These are phyloP conservation scores for Cephalopachus bancanus DNA, from an alignment of 2,797 vertebrate genomes.

Conservation along the genomic window DNA sequence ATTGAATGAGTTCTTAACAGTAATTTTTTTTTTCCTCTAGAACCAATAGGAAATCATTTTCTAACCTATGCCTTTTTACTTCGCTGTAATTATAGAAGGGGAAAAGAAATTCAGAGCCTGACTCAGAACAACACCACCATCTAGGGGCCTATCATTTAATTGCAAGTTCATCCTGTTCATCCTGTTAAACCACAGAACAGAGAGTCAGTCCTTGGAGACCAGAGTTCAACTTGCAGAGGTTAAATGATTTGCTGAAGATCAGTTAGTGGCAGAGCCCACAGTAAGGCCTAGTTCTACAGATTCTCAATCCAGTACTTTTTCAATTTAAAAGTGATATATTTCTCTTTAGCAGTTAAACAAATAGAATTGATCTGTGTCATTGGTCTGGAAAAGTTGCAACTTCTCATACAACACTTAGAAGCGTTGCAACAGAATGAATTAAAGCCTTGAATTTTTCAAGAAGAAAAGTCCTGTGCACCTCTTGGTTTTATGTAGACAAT, in stretches of 20 bases:
- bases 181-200: background rate
- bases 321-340: background rate
- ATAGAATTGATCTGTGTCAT: slow-evolving; percentile 27
- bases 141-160: slow-evolving; percentile 70
- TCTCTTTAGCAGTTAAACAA: slow-evolving; percentile 26
- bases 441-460: slow-evolving; percentile 29
- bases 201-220: background rate
- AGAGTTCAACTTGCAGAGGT: background rate
- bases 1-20: slow-evolving; percentile 42
- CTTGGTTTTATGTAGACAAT: background rate
- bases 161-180: slow-evolving; percentile 47
- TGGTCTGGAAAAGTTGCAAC: background rate
- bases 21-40: slow-evolving; percentile 22
- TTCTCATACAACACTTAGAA: slow-evolving; percentile 1
- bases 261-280: slow-evolving; percentile 2
- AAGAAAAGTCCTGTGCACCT: background rate
- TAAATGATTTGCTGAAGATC: slow-evolving; percentile 39
- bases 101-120: background rate
- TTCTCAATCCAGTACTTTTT: background rate
- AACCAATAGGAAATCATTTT: slow-evolving; percentile 63
- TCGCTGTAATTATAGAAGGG: background rate
- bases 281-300: background rate
- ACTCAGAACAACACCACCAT: slow-evolving; percentile 73
- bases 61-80: slow-evolving; percentile 58
- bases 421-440: background rate